Base-by-base conservation (phyloP, 2,797 vertebrate species). In the Trematomus bernacchii region DNA sequence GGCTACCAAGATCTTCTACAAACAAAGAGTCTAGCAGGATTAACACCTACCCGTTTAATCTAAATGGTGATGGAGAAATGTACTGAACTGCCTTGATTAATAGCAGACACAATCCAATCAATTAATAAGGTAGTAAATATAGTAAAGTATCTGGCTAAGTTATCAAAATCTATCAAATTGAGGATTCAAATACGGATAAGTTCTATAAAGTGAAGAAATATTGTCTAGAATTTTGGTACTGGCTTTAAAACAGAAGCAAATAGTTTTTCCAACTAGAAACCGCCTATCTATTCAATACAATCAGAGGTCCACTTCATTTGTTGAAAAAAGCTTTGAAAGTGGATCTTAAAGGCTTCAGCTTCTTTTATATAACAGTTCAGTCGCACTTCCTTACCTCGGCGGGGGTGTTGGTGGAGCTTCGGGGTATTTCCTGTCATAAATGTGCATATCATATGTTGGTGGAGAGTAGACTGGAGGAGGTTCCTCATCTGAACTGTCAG, bases 401-500 rank as follows among this genome's bases (percentile, higher is more conserved):
- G 96, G 97, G 0, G 96, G 97, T 0, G 95, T 94, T 3, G 96
- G 96, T 0, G 96, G 96, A 27, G 93, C 92, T 33, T 93, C 83
- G 7, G 93, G 96, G 84, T 95, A 96, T 86, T 95, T 94, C 87
- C 95, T 94, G 93, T 97, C 94, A 7, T 95, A 95, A 21, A 92
- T 81, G 79, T 97, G 97, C 95, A 97, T 95, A 77, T 97, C 96
- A 15, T 97, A 98, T 30, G 97, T 90, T 0, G 98, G 98, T 0
- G 98, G 98, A 18, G 97, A 99, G 65, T 99, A 99, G 52, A 99
- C 96, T 0, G 98, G 98, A 14, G 97, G 98, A 0, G 98, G 97
- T 78, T 99, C 98, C 88, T 99, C 98, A 0, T 99, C 98, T 0
- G 98, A 99, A 77, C 98, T 99, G 84, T 99, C 97, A 0, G 98